phyloP scores from a whole-genome alignment of 2,113 vertebrate species.

The Etheostoma cragini region DNA sequence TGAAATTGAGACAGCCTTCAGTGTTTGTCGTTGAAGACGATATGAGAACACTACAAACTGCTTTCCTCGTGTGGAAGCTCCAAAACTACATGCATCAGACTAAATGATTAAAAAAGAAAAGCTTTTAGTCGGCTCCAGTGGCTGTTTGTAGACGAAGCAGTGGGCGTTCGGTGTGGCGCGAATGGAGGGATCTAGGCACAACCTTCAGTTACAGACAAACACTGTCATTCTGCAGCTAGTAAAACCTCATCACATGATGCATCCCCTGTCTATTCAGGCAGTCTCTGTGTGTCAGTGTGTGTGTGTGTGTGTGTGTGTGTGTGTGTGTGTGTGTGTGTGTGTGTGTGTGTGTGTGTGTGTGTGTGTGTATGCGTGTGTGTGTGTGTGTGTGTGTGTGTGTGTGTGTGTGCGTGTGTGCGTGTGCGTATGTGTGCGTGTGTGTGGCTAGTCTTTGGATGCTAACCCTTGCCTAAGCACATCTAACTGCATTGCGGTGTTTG shows the following conservation, averaged over 20 bases:
- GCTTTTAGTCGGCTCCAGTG: constrained; percentile 28
- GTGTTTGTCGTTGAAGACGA: constrained; percentile 32
- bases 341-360: too few relatives aligned
- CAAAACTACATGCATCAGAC: constrained; percentile 14
- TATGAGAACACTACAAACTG: constrained; percentile 22
- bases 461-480: too few relatives aligned
- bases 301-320: background rate
- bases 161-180: constrained; percentile 13
- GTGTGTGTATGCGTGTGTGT: background rate
- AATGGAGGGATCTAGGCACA: constrained; percentile 26
- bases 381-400: too few relatives aligned
- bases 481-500: background rate
- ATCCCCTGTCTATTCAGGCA: constrained; percentile 40
- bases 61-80: background rate
- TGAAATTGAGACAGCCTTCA: constrained; percentile 45
- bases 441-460: too few relatives aligned
- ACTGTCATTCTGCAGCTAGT: constrained; percentile 46
- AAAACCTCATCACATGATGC: constrained; percentile 51
- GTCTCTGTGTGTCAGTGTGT: constrained; percentile 16
- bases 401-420: background rate
- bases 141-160: constrained; percentile 1
- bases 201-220: constrained; percentile 66
- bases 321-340: background rate
- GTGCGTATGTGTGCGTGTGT: too few relatives aligned
- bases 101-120: constrained; percentile 24